Evolutionary conservation across 1,140 invertebrate species (phyloP), one percentile per base, ranked within the genome.

Genomic region (Leptonema lineaticorne): DNA sequence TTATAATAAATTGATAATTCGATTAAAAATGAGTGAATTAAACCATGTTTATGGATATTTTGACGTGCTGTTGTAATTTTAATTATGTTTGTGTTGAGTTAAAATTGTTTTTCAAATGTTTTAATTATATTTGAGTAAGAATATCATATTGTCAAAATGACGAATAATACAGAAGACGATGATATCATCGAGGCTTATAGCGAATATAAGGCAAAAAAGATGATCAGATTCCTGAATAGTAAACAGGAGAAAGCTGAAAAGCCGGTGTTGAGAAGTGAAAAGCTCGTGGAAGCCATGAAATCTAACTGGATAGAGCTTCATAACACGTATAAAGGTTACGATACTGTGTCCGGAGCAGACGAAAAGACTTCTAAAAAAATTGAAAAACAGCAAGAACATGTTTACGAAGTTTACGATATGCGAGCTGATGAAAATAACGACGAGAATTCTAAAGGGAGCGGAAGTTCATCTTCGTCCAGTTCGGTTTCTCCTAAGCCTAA

Each of bases 201-300:
- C 45, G 71, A 72, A 28, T 72, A 72, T 60, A 72, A 72, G 62
- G 71, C 71, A 53, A 72, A 72, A 62, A 72, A 72, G 57, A 69
- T 72, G 71, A 69, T 72, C 18, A 69, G 66, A 56, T 69, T 72
- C 46, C 62, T 69, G 28, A 69, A 67, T 26, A 68, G 45, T 24
- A 67, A 72, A 50, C 71, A 69, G 30, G 71, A 72, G 24, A 67
- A 67, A 50, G 37, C 45, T 16, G 70, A 72, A 28, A 72, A 69
- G 28, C 70, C 68, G 8, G 65, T 41, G 8, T 27, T 72, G 50
- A 58, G 71, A 22, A 72, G 71, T 53, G 71, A 72, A 64, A 72
- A 72, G 45, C 56, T 72, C 22, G 58, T 60, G 1, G 60, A 72
- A 37, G 71, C 71, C 7, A 72, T 72, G 71, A 69, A 65, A 45